Conservation (phyloP, 2,797 vertebrate species). For the Phoebastria nigripes region DNA sequence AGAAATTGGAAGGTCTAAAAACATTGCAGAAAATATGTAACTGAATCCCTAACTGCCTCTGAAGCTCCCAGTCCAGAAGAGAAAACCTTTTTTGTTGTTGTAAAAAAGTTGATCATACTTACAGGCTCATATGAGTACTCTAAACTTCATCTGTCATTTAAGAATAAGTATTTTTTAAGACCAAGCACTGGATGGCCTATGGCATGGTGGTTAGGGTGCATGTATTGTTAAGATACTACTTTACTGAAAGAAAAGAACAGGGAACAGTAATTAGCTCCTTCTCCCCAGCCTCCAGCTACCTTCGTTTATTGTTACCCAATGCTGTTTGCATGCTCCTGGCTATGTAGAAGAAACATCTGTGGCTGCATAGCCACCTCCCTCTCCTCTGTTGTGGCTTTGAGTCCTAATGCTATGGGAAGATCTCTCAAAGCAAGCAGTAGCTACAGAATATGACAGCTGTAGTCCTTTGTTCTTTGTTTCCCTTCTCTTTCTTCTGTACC, state of each 20-base stretch:
- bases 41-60: not conserved
- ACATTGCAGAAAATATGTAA: not conserved
- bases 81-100: rapidly evolving
- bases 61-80: not conserved
- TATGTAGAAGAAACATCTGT: not conserved
- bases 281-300: not conserved
- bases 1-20: not conserved
- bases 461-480: not conserved
- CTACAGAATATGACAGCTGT: not conserved
- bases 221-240: not conserved
- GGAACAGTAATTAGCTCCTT: not conserved
- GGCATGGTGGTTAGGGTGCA: not conserved
- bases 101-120: not conserved
- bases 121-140: not conserved
- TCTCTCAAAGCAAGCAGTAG: not conserved
- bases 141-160: not conserved
- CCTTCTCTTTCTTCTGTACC: not conserved
- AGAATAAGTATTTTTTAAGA: not conserved
- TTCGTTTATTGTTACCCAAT: not conserved
- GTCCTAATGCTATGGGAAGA: not conserved
- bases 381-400: not conserved
- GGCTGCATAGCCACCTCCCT: not conserved
- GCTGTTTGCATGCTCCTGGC: not conserved
- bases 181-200: not conserved
- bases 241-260: not conserved